Percentiles rank a stretch among this genome's conserved stretches.
phyloP scores from a whole-genome alignment of 2,797 vertebrate species.

The Anguilla anguilla region DNA sequence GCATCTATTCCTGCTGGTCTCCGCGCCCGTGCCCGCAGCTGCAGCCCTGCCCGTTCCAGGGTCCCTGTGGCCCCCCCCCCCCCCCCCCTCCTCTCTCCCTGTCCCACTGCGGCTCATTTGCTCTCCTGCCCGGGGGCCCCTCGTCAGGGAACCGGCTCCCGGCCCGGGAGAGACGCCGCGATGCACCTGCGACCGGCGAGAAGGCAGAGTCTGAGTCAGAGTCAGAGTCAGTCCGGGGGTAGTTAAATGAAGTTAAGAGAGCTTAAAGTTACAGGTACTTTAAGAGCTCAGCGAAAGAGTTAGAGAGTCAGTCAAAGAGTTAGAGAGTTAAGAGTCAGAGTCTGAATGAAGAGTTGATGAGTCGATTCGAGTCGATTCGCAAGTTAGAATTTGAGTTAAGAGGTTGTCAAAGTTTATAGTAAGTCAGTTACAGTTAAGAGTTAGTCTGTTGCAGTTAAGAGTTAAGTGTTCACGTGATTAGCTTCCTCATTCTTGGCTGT shows the following conservation, averaged over 20 bases:
- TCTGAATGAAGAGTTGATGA: neutral
- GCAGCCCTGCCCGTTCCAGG: slow-evolving; percentile 44
- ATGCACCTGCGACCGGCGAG: slow-evolving; percentile 17
- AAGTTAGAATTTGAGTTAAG: neutral
- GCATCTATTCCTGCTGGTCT: neutral
- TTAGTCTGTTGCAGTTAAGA: neutral
- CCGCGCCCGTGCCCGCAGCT: slow-evolving; percentile 39
- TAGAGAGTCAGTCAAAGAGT: neutral
- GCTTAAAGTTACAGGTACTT: neutral
- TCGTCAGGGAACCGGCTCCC: neutral
- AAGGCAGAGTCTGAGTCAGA: neutral
- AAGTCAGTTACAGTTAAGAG: neutral
- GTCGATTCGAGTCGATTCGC: no score
- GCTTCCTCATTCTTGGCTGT: neutral
- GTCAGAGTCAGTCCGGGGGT: no score
- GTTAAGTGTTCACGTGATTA: neutral
- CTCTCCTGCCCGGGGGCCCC: slow-evolving; percentile 45
- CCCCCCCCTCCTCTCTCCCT: neutral
- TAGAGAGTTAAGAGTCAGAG: no score
- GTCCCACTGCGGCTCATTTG: slow-evolving; percentile 67
- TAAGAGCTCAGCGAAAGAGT: neutral
- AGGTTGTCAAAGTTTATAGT: neutral
- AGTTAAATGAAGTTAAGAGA: neutral
- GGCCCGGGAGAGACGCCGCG: neutral
- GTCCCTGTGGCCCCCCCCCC: slow-evolving; percentile 48